phyloP scores from a whole-genome alignment of 2,888 invertebrate genomes.

The Sphaerophoria taeniata region DNA sequence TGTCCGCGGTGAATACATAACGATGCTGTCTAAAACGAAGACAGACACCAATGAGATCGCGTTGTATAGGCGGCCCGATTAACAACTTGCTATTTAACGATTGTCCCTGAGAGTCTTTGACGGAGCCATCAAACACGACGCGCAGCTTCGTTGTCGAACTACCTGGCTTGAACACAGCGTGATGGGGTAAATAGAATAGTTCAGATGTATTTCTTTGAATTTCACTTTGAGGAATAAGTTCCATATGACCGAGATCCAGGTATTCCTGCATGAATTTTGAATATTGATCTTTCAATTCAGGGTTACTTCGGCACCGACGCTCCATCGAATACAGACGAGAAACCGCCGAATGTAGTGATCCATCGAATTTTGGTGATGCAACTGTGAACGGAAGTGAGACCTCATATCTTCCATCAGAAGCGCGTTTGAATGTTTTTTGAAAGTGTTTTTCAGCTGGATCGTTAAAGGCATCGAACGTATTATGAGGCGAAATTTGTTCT shows the following conservation, averaged over 20 bases:
- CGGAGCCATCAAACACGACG: slow-evolving; percentile 10
- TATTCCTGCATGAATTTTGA: slow-evolving; percentile 36
- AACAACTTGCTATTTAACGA: slow-evolving; percentile 25
- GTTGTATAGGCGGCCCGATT: neutral
- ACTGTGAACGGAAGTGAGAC: slow-evolving; percentile 46
- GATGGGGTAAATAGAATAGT: slow-evolving; percentile 28
- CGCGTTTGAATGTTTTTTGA: slow-evolving; percentile 18
- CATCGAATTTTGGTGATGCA: slow-evolving; percentile 24
- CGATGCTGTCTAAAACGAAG: slow-evolving; percentile 61
- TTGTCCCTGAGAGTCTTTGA: slow-evolving; percentile 16
- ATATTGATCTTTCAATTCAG: slow-evolving; percentile 18
- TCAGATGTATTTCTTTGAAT: neutral
- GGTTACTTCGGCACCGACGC: slow-evolving; percentile 29
- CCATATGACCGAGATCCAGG: slow-evolving; percentile 39
- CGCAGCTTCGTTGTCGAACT: slow-evolving; percentile 29
- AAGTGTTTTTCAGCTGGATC: slow-evolving; percentile 51
- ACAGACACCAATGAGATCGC: slow-evolving; percentile 12
- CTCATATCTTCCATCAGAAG: slow-evolving; percentile 51
- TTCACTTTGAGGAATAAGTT: slow-evolving; percentile 10
- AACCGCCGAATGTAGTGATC: slow-evolving; percentile 28
- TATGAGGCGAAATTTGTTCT: slow-evolving; percentile 52
- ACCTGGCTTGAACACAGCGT: slow-evolving; percentile 27
- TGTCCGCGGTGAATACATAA: slow-evolving; percentile 64
- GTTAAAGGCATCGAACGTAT: slow-evolving; percentile 27
- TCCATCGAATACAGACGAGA: slow-evolving; percentile 34